Percentiles rank a stretch among this genome's conserved stretches.
phyloP scores from a whole-genome alignment of 2,888 invertebrate species.

The Diaphora mendica region DNA sequence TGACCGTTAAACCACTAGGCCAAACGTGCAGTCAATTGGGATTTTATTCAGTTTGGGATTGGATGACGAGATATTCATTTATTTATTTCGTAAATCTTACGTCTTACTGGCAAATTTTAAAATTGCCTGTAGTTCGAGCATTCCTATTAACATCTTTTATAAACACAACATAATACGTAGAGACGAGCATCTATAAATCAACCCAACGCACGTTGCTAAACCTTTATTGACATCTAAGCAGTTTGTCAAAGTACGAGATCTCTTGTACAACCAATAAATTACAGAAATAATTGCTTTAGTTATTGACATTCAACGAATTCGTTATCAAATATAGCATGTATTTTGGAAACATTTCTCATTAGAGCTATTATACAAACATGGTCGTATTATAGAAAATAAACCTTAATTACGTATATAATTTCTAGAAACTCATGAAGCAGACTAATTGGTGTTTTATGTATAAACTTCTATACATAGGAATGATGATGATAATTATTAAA shows the following conservation, averaged over 20 bases:
- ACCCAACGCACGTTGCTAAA: neutral
- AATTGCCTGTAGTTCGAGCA: too few relatives aligned
- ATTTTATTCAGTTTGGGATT: too few relatives aligned
- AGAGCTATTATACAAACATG: neutral
- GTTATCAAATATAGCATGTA: neutral
- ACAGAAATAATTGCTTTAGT: neutral
- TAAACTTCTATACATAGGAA: neutral
- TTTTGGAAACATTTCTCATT: neutral
- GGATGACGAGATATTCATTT: too few relatives aligned
- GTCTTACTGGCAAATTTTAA: too few relatives aligned
- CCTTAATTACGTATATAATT: neutral
- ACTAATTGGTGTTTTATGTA: neutral
- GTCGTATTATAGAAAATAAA: neutral
- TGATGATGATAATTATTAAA: neutral
- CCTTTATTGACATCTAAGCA: neutral
- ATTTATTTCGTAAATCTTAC: too few relatives aligned
- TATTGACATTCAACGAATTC: neutral
- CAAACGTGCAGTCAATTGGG: too few relatives aligned
- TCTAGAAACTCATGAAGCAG: neutral
- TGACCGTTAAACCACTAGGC: too few relatives aligned
- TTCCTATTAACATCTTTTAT: too few relatives aligned
- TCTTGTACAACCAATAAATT: slow-evolving; percentile 1
- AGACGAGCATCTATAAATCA: neutral
- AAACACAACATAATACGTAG: too few relatives aligned
- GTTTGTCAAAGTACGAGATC: neutral